Conservation (phyloP, 1,140 invertebrate genomes). For the Aphelinus atriplicis region DNA sequence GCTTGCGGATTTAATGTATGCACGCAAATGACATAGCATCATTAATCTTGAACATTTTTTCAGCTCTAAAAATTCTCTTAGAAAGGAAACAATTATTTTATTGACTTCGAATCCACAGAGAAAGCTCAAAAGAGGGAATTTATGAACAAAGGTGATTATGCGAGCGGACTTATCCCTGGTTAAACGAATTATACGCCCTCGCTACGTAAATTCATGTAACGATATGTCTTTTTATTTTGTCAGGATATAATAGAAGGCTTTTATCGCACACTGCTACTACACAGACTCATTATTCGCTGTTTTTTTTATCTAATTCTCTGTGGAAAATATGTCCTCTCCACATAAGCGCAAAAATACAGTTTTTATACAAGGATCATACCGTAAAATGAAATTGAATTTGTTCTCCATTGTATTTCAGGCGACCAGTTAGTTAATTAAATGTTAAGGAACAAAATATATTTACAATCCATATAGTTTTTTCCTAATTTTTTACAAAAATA, state of each 20-base stretch:
- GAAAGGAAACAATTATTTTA: slow-evolving; percentile 12
- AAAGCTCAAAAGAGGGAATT: slow-evolving; percentile 2
- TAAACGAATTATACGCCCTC: neutral
- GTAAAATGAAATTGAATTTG: slow-evolving; percentile 34
- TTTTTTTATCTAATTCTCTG: slow-evolving; percentile 22
- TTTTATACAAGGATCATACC: slow-evolving; percentile 34
- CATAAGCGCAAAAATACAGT: slow-evolving; percentile 36
- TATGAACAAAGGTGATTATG: slow-evolving; percentile 8
- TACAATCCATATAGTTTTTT: slow-evolving; percentile 36
- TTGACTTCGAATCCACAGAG: neutral
- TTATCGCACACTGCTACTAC: slow-evolving; percentile 13
- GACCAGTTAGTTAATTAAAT: slow-evolving; percentile 29
- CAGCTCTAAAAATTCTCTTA: too few species aligned
- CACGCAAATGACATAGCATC: too few species aligned
- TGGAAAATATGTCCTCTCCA: slow-evolving; percentile 31
- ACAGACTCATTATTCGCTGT: slow-evolving; percentile 13
- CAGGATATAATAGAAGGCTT: slow-evolving; percentile 36
- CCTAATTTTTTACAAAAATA: slow-evolving; percentile 37
- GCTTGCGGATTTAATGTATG: too few species aligned
- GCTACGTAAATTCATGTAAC: slow-evolving; percentile 40
- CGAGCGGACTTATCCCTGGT: slow-evolving; percentile 2
- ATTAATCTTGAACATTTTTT: too few species aligned
- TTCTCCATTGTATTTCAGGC: slow-evolving; percentile 15
- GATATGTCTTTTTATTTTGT: slow-evolving; percentile 42
- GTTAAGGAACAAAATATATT: slow-evolving; percentile 34